Percentiles rank a stretch among this genome's conserved stretches.
These are phyloP conservation scores for Glossophaga mutica DNA, from an alignment of 2,797 vertebrate genomes.

Conservation along the genomic window DNA sequence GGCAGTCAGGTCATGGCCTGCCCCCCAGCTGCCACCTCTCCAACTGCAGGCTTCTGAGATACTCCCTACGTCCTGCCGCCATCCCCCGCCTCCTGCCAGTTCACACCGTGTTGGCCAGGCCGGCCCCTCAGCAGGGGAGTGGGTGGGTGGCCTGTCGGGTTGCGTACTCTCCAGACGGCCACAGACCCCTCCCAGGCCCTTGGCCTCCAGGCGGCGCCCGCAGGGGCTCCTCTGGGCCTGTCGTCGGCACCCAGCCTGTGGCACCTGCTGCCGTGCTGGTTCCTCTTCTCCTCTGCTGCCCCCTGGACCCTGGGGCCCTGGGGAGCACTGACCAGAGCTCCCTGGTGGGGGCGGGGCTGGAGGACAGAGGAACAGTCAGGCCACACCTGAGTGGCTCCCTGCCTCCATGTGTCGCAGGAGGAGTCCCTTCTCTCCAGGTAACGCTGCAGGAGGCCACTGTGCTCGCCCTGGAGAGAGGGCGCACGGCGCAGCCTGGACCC, in stretches of 20 bases:
- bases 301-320: neutral
- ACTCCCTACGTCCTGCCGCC: neutral
- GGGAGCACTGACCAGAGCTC: neutral
- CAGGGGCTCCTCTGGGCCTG: neutral
- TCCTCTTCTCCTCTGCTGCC: neutral
- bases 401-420: neutral
- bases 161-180: too few relatives aligned
- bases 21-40: neutral
- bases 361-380: neutral
- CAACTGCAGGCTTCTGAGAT: neutral
- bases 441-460: neutral
- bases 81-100: neutral
- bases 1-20: neutral
- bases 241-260: neutral
- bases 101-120: neutral
- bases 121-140: neutral
- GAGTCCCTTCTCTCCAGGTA: neutral
- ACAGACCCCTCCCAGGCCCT: neutral
- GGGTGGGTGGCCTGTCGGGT: too few relatives aligned
- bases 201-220: neutral
- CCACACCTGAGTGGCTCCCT: accelerated
- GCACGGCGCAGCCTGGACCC: neutral
- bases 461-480: neutral
- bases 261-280: neutral
- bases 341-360: accelerated